Conservation (phyloP, 2,797 vertebrate species). For the Myiothlypis chrysogaster region DNA sequence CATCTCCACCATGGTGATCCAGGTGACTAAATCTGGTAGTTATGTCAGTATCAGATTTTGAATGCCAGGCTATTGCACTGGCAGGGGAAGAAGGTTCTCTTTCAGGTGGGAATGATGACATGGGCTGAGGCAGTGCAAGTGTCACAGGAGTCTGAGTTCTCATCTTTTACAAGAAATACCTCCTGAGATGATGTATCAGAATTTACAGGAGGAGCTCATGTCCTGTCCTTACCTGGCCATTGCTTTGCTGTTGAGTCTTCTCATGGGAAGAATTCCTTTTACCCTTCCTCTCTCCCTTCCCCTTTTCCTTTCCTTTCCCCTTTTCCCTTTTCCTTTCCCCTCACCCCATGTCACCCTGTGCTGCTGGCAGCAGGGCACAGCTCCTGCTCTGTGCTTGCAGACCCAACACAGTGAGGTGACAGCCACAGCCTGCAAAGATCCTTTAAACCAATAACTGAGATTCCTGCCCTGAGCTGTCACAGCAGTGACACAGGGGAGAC, state of each 20-base stretch:
- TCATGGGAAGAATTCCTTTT: not conserved
- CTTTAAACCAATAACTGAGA: not conserved
- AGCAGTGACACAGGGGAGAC: not conserved
- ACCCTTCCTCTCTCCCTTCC: not conserved
- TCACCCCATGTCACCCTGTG: not conserved
- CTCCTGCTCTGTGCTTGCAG: not conserved
- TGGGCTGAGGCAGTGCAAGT: not conserved
- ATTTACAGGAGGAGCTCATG: not conserved
- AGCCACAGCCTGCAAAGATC: not conserved
- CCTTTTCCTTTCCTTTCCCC: not conserved
- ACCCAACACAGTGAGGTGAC: not conserved
- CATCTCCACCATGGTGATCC: not conserved
- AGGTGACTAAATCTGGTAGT: not conserved
- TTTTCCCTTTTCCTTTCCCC: not conserved
- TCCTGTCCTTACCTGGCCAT: not conserved
- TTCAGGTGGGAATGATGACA: not conserved
- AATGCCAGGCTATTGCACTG: not conserved
- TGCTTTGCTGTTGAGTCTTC: not conserved
- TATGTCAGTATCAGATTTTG: not conserved
- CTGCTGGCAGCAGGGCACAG: not conserved
- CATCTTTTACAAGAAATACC: not conserved
- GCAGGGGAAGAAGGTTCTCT: not conserved
- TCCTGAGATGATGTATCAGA: not conserved
- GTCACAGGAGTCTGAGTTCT: not conserved
- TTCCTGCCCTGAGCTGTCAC: not conserved